Evolutionary conservation across 2,113 vertebrate genomes (phyloP).

Genomic region (Chaetorhynchus papuensis): DNA sequence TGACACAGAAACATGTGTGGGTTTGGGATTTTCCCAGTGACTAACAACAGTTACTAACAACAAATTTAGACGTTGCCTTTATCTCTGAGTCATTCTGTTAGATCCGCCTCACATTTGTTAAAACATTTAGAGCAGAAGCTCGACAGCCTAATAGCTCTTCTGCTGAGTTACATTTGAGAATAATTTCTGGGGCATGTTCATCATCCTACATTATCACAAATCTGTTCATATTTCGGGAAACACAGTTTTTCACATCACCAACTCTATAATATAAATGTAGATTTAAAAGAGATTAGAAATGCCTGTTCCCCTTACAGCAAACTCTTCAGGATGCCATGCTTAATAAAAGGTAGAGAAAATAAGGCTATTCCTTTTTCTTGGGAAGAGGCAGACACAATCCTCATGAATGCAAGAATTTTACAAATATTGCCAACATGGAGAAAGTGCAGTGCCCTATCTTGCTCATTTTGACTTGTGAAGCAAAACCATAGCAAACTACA

Average conservation of each 20-base stretch:
- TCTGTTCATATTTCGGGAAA: not conserved
- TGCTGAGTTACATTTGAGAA: not conserved
- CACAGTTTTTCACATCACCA: not conserved
- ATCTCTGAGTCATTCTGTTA: conserved; percentile 43
- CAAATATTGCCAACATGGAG: not conserved
- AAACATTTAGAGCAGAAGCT: not conserved
- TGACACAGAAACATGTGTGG: not conserved
- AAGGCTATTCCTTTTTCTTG: not conserved
- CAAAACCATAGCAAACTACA: not conserved
- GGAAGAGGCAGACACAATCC: not conserved
- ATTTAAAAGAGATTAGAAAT: not conserved
- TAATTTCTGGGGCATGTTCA: not conserved
- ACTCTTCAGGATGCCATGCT: not conserved
- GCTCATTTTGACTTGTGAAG: not conserved
- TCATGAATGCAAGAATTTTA: not conserved
- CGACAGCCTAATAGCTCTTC: not conserved
- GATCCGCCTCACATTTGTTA: not conserved
- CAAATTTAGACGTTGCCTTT: not conserved
- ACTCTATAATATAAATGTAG: not conserved
- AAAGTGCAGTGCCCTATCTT: not conserved
- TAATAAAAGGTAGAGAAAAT: not conserved
- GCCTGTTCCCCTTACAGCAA: not conserved
- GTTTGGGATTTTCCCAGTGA: conserved; percentile 18
- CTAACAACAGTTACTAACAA: conserved; percentile 23
- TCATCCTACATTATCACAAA: not conserved